Evolutionary conservation across 2,797 vertebrate species (phyloP).

Genomic region (Schizopygopsis malacanthus): DNA sequence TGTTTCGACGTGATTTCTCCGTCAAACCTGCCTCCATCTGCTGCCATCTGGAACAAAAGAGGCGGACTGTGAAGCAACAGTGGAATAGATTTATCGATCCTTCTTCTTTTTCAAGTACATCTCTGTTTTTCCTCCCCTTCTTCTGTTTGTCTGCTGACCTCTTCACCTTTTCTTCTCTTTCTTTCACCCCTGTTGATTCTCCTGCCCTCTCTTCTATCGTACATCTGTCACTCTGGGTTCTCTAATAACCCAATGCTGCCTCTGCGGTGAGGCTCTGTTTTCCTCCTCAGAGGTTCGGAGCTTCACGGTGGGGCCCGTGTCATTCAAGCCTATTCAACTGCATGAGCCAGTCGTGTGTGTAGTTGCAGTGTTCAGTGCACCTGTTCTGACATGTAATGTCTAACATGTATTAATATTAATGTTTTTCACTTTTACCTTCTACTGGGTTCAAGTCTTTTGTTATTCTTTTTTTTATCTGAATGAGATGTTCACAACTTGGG

Average conservation of each 20-base stretch:
- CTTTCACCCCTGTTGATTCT: slow-evolving; percentile 76
- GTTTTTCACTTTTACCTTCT: neutral
- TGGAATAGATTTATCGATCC: slow-evolving; percentile 69
- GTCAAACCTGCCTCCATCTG: slow-evolving; percentile 43
- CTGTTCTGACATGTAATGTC: slow-evolving; percentile 22
- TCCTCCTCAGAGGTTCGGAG: slow-evolving; percentile 6
- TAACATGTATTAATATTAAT: neutral
- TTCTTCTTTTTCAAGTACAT: slow-evolving; percentile 66
- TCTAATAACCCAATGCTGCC: slow-evolving; percentile 43
- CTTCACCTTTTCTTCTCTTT: slow-evolving; percentile 71
- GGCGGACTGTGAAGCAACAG: slow-evolving; percentile 49
- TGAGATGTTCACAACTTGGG: neutral
- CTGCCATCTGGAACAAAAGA: slow-evolving; percentile 69
- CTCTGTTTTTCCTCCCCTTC: slow-evolving; percentile 64
- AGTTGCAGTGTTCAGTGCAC: slow-evolving; percentile 7
- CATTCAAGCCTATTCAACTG: slow-evolving; percentile 17
- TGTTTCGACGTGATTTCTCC: slow-evolving; percentile 10
- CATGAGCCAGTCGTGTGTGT: neutral
- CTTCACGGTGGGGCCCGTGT: neutral
- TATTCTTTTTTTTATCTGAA: neutral
- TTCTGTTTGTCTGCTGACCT: slow-evolving; percentile 69
- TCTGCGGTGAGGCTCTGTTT: slow-evolving; percentile 39
- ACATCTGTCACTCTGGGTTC: slow-evolving; percentile 75
- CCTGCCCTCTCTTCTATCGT: slow-evolving; percentile 75
- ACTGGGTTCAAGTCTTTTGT: neutral